A percentile compares a stretch with the other conserved stretches of the same genome.
These are phyloP conservation scores for Lophius piscatorius DNA, from an alignment of 2,113 vertebrate genomes.

Conservation along the genomic window DNA sequence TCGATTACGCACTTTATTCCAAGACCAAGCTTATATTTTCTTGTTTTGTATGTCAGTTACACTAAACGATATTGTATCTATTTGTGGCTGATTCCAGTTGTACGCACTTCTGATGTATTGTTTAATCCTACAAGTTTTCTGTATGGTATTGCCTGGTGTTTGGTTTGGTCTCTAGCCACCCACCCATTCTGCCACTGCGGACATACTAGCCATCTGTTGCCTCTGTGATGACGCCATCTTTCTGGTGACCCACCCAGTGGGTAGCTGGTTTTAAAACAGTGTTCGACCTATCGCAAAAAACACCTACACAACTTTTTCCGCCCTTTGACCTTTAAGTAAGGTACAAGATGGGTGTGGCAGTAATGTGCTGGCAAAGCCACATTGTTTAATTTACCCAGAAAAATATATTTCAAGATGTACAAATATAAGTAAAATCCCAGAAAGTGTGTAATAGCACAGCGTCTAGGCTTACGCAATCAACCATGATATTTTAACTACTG, in stretches of 20 bases:
- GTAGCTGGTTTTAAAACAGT: constrained; percentile 47
- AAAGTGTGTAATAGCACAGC: too few relatives aligned
- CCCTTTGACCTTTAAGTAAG: background rate
- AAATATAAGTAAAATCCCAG: too few relatives aligned
- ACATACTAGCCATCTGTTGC: constrained; percentile 80
- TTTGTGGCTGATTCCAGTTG: background rate
- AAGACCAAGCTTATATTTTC: background rate
- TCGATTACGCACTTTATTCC: too few relatives aligned
- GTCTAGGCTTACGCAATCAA: too few relatives aligned
- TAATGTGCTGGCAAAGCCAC: too few relatives aligned
- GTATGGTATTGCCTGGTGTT: background rate
- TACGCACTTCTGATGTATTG: background rate
- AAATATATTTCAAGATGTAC: too few relatives aligned
- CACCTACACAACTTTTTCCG: constrained; percentile 18
- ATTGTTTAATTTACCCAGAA: too few relatives aligned
- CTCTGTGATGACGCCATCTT: constrained; percentile 76
- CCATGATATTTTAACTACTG: too few relatives aligned
- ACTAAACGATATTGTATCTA: background rate
- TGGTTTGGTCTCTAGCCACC: constrained; percentile 62
- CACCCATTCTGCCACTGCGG: constrained; percentile 75
- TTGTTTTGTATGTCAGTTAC: background rate
- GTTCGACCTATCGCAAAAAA: constrained; percentile 25
- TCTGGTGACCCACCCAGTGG: constrained; percentile 74
- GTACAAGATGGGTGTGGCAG: too few relatives aligned
- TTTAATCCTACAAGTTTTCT: background rate